Percentiles rank a stretch among this genome's conserved stretches.
Conservation (phyloP, 2,888 invertebrate genomes). For the Oithona nana region DNA sequence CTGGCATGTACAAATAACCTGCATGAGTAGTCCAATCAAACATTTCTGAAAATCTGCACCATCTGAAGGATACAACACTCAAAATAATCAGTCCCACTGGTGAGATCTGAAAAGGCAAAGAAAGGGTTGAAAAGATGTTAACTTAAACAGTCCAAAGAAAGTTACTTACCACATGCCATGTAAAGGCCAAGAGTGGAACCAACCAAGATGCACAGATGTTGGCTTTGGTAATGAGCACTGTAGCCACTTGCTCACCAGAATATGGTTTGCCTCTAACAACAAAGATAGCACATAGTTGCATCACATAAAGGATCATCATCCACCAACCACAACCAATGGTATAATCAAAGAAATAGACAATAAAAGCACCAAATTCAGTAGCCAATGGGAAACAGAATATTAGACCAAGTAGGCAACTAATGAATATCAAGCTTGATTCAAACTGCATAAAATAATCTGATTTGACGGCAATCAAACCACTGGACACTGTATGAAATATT, state of each 20-base stretch:
- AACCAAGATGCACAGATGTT: slow-evolving; percentile 35
- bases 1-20: slow-evolving; percentile 24
- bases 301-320: slow-evolving; percentile 54
- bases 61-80: slow-evolving; percentile 49
- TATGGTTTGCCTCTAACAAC: slow-evolving; percentile 68
- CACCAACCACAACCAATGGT: slow-evolving; percentile 70
- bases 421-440: slow-evolving; percentile 64
- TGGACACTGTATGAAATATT: slow-evolving; percentile 76
- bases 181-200: slow-evolving; percentile 45
- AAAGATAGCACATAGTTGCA: slow-evolving; percentile 50
- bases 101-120: slow-evolving; percentile 27
- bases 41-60: slow-evolving; percentile 42
- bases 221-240: slow-evolving; percentile 34
- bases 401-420: slow-evolving; percentile 61
- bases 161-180: slow-evolving; percentile 49
- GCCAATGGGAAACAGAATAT: slow-evolving; percentile 64
- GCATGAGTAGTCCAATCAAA: slow-evolving; percentile 43
- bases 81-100: slow-evolving; percentile 23
- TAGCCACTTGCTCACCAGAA: slow-evolving; percentile 51
- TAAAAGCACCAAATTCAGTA: slow-evolving; percentile 62
- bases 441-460: slow-evolving; percentile 48
- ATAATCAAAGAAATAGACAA: slow-evolving; percentile 67
- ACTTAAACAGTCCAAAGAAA: background rate
- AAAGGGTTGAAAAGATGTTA: background rate
- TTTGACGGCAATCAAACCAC: slow-evolving; percentile 59